Percentiles rank a stretch among this genome's conserved stretches.
phyloP scores from a whole-genome alignment of 1,140 invertebrate genomes.

The Camponotus vicinus region DNA sequence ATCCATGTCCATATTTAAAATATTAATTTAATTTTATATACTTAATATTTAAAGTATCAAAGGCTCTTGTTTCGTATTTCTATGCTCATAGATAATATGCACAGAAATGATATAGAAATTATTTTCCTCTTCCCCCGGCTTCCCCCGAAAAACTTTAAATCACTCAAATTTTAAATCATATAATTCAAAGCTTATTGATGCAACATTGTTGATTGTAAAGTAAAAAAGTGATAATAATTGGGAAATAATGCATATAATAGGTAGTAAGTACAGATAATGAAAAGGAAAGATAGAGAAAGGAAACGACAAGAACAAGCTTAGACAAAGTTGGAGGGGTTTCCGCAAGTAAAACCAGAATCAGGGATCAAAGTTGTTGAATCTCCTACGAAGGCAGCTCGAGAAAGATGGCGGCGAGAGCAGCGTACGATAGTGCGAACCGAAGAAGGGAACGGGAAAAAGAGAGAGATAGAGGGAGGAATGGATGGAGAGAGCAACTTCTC shows the following conservation, averaged over 20 bases:
- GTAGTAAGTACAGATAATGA: conserved; percentile 9
- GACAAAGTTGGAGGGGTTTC: conserved; percentile 66
- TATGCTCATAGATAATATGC: no score
- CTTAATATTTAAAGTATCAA: no score
- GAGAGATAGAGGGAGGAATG: conserved; percentile 25
- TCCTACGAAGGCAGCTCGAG: conserved; percentile 48
- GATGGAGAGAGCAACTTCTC: conserved; percentile 40
- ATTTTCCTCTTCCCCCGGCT: no score
- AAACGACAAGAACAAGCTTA: conserved; percentile 44
- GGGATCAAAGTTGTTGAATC: conserved; percentile 76
- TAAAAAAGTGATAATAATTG: neutral
- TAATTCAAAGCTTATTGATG: neutral
- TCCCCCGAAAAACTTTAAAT: neutral
- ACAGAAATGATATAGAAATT: no score
- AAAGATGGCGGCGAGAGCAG: conserved; percentile 57
- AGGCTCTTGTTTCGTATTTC: no score
- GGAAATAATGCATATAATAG: neutral
- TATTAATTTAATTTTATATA: no score
- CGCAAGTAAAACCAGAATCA: conserved; percentile 66
- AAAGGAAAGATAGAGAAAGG: conserved; percentile 21
- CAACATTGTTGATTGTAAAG: neutral
- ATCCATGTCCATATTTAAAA: no score
- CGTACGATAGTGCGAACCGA: conserved; percentile 44
- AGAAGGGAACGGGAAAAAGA: conserved; percentile 38
- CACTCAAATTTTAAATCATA: neutral